Conservation (phyloP, 2,888 invertebrate genomes). For the Tenthredo livida region DNA sequence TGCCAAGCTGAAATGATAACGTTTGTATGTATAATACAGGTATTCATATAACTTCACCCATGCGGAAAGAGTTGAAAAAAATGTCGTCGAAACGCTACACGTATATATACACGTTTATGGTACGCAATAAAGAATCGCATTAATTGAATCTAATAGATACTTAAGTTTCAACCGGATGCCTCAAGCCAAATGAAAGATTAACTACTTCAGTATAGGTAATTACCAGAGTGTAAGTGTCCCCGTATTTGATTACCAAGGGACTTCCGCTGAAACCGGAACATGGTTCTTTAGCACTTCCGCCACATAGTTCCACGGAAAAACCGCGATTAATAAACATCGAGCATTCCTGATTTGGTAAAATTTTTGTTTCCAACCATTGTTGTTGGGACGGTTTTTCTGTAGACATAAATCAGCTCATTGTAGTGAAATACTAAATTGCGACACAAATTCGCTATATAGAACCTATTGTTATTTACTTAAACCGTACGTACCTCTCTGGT, state of each 20-base stretch:
- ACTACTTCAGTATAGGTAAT: constrained; percentile 51
- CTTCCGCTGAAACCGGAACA: constrained; percentile 91
- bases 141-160: constrained; percentile 23
- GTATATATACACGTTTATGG: neutral
- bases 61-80: constrained; percentile 5
- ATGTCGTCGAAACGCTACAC: constrained; percentile 2
- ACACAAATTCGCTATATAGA: neutral
- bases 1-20: constrained; percentile 83
- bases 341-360: constrained; percentile 85
- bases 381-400: constrained; percentile 77
- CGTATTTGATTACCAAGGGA: constrained; percentile 83
- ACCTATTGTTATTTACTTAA: constrained; percentile 5
- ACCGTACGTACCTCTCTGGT: constrained; percentile 77
- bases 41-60: constrained; percentile 4
- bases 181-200: constrained; percentile 35
- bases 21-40: neutral
- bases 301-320: constrained; percentile 85
- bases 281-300: constrained; percentile 86
- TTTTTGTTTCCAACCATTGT: constrained; percentile 83
- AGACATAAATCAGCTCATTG: constrained; percentile 59
- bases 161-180: constrained; percentile 27
- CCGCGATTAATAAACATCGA: constrained; percentile 82
- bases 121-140: constrained; percentile 9
- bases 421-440: neutral
- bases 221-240: constrained; percentile 85